These are phyloP conservation scores for Melanotaenia pygmaea DNA, from an alignment of 2,797 vertebrate genomes.

Conservation along the genomic window DNA sequence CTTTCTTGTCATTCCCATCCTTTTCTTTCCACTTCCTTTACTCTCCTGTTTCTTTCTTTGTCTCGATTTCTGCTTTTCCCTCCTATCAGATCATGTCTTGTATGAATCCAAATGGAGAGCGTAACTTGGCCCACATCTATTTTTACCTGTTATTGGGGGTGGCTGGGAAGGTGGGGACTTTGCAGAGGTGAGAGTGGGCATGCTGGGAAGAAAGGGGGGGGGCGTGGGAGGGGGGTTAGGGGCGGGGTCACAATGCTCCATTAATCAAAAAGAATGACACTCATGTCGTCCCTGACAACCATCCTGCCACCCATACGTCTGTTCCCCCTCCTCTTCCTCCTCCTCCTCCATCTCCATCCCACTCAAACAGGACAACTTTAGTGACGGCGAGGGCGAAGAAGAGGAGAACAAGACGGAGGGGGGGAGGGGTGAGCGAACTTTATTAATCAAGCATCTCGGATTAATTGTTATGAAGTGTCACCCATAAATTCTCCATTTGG, in stretches of 20 bases:
- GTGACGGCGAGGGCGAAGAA: slow-evolving; percentile 59
- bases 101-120: slow-evolving; percentile 47
- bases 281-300: slow-evolving; percentile 87
- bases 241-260: slow-evolving; percentile 88
- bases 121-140: slow-evolving; percentile 74
- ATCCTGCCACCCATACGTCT: slow-evolving; percentile 74
- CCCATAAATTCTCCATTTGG: slow-evolving; percentile 92
- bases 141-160: slow-evolving; percentile 72
- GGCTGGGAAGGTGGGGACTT: slow-evolving; percentile 11
- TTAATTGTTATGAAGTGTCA: slow-evolving; percentile 97
- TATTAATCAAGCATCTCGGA: slow-evolving; percentile 93
- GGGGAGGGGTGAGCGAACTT: slow-evolving; percentile 78
- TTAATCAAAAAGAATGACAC: slow-evolving; percentile 96
- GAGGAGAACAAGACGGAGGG: slow-evolving; percentile 12
- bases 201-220: slow-evolving; percentile 57
- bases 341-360: slow-evolving; percentile 68
- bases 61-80: not conserved
- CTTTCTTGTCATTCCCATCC: not conserved
- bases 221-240: slow-evolving; percentile 56
- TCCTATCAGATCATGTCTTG: slow-evolving; percentile 29
- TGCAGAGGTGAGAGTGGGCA: slow-evolving; percentile 71
- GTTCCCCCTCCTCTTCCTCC: slow-evolving; percentile 24
- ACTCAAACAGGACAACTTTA: slow-evolving; percentile 78
- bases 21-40: not conserved
- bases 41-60: not conserved